A percentile compares a stretch with the other conserved stretches of the same genome.
Evolutionary conservation across 2,113 vertebrate species (phyloP).

Genomic region (Ophiodon elongatus): DNA sequence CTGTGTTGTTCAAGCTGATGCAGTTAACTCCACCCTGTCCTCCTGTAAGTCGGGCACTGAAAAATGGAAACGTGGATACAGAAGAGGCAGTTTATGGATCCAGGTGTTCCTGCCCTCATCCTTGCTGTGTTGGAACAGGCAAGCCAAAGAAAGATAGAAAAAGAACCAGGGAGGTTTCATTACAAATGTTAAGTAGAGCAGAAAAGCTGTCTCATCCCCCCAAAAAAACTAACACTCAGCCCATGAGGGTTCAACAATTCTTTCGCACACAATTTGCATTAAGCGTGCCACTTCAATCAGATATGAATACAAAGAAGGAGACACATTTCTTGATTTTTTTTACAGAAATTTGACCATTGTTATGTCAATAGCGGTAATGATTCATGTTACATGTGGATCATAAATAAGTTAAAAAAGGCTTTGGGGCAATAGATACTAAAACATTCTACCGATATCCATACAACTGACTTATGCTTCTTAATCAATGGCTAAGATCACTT

Average conservation of each 20-base stretch:
- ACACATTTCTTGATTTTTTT: not conserved
- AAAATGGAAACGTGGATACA: constrained; percentile 3
- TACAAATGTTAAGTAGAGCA: constrained; percentile 57
- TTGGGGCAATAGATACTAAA: constrained; percentile 7
- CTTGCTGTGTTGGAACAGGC: constrained; percentile 25
- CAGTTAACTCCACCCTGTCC: not conserved
- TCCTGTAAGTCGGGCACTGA: not conserved
- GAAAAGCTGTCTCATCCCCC: constrained; percentile 44
- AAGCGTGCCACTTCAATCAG: constrained; percentile 8
- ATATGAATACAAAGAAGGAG: constrained; percentile 3
- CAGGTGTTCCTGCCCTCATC: constrained; percentile 38
- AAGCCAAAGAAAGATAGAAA: not conserved
- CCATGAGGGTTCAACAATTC: constrained; percentile 17
- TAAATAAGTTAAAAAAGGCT: constrained; percentile 12
- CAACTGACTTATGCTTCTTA: constrained; percentile 28
- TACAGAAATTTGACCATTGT: constrained; percentile 7
- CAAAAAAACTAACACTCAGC: constrained; percentile 41
- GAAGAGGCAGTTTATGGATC: constrained; percentile 23
- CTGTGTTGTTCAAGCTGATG: not conserved
- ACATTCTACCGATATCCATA: constrained; percentile 13
- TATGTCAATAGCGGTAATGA: constrained; percentile 11
- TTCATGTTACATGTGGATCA: not conserved
- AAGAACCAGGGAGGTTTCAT: constrained; percentile 38
- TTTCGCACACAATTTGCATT: not conserved
- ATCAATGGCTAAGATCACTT: constrained; percentile 4